Evolutionary conservation across 1,140 invertebrate species (phyloP).

Genomic region (Heliconius nattereri): DNA sequence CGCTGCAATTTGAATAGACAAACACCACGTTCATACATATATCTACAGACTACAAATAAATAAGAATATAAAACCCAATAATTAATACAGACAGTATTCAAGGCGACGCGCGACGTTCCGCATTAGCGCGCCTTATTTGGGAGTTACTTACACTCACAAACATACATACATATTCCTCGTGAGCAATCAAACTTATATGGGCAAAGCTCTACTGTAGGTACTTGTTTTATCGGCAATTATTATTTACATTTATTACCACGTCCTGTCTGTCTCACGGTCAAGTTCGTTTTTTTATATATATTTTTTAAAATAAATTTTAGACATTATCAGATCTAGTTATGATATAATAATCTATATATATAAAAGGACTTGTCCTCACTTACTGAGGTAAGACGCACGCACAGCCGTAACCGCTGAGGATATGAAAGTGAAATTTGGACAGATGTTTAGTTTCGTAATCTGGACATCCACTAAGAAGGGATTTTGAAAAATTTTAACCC

Average conservation of each 20-base stretch:
- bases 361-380: too few relatives aligned
- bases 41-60: not conserved
- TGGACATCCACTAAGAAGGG: too few relatives aligned
- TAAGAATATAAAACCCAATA: not conserved
- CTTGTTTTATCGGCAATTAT: constrained; percentile 1
- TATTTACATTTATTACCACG: not conserved
- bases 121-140: not conserved
- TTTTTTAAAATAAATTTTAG: not conserved
- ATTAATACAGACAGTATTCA: not conserved
- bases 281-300: not conserved
- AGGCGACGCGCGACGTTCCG: constrained; percentile 5
- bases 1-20: too few relatives aligned
- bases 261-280: constrained; percentile 10
- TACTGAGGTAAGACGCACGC: too few relatives aligned
- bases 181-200: not conserved
- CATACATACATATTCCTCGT: not conserved
- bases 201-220: not conserved
- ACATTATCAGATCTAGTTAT: not conserved
- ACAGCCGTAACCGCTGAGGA: too few relatives aligned
- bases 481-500: too few relatives aligned
- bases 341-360: too few relatives aligned
- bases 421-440: too few relatives aligned
- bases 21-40: too few relatives aligned
- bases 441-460: too few relatives aligned
- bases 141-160: not conserved